Percentiles rank a stretch among this genome's conserved stretches.
These are phyloP conservation scores for Netelia inedita DNA, from an alignment of 2,888 invertebrate species.

Conservation along the genomic window DNA sequence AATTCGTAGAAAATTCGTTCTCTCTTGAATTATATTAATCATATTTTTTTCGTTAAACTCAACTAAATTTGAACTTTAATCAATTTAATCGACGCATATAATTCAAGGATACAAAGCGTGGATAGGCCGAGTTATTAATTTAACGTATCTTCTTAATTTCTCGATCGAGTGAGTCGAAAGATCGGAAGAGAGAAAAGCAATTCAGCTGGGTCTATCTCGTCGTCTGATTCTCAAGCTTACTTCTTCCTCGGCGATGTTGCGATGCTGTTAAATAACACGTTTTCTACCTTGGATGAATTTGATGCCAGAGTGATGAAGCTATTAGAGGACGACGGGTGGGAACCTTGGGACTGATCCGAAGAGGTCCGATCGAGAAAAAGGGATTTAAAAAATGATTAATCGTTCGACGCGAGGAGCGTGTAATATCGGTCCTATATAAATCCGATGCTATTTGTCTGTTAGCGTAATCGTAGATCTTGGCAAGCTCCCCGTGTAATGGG, in stretches of 20 bases:
- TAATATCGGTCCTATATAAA: conserved; percentile 12
- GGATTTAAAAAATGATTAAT: conserved; percentile 42
- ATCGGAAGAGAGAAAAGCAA: conserved; percentile 67
- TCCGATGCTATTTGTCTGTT: conserved; percentile 72
- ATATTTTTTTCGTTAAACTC: no score
- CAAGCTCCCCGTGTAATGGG: conserved; percentile 35
- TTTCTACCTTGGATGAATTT: conserved; percentile 72
- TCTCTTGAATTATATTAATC: background rate
- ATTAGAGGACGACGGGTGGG: conserved; percentile 71
- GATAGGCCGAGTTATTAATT: conserved; percentile 52
- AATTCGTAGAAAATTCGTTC: conserved; percentile 47
- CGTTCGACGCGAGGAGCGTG: conserved; percentile 22
- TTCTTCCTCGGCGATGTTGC: conserved; percentile 37
- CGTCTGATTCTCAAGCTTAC: conserved; percentile 58
- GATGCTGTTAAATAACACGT: conserved; percentile 78
- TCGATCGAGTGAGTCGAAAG: conserved; percentile 3
- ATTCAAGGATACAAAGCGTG: background rate
- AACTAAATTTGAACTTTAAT: no score
- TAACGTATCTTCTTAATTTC: background rate
- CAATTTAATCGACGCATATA: conserved; percentile 1
- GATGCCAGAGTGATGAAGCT: conserved; percentile 74
- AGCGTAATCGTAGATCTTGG: conserved; percentile 58
- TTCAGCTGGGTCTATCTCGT: conserved; percentile 65
- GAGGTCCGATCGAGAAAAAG: conserved; percentile 58
- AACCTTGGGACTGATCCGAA: conserved; percentile 66